These are phyloP conservation scores for Arizona elegans DNA, from an alignment of 2,113 vertebrate genomes.

Conservation along the genomic window DNA sequence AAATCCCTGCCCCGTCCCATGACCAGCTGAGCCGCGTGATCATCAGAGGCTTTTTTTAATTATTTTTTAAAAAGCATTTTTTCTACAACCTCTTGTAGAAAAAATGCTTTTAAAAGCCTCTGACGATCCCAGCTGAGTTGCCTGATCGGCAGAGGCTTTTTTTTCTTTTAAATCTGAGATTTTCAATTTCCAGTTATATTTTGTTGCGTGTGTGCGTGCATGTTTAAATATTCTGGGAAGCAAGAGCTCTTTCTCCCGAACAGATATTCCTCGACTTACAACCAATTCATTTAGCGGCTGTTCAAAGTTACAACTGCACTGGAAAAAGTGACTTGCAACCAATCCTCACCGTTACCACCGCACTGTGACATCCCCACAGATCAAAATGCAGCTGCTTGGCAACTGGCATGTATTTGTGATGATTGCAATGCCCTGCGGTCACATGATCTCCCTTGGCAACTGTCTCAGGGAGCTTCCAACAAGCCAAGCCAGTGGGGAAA, in stretches of 20 bases:
- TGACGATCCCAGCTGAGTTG: no score
- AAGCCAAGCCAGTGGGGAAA: neutral
- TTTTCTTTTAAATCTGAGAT: no score
- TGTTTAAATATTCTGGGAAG: neutral
- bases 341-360: neutral
- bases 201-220: neutral
- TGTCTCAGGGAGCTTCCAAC: neutral
- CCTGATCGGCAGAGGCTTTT: no score
- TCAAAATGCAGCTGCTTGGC: neutral
- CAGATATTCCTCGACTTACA: neutral
- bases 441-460: neutral
- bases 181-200: neutral
- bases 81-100: no score
- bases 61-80: no score
- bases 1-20: no score
- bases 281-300: neutral
- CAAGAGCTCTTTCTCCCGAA: neutral
- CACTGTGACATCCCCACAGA: neutral
- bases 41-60: no score
- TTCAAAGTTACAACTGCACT: neutral
- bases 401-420: neutral
- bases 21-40: no score
- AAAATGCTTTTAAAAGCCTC: no score
- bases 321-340: neutral
- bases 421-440: no score